phyloP scores from a whole-genome alignment of 1,140 invertebrate genomes.

The Drosophila eugracilis region DNA sequence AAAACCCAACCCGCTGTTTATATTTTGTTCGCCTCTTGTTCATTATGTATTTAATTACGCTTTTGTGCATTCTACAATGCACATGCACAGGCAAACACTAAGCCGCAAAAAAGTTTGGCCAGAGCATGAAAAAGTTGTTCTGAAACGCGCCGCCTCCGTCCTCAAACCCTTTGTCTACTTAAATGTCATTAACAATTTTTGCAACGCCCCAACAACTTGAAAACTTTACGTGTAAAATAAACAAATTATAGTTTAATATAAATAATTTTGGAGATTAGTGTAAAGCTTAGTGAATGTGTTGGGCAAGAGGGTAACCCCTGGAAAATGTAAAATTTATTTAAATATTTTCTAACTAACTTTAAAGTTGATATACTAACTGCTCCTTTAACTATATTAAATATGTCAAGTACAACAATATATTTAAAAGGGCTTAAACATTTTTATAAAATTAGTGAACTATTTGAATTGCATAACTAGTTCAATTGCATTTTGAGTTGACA shows the following conservation, averaged over 20 bases:
- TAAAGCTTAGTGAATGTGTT: too few species aligned
- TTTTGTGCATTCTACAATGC: conserved; percentile 72
- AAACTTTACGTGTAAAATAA: conserved; percentile 71
- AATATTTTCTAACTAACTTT: neutral
- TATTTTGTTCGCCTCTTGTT: conserved; percentile 67
- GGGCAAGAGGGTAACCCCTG: too few species aligned
- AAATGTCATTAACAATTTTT: conserved; percentile 80
- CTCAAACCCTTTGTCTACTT: conserved; percentile 9
- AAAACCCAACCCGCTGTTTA: conserved; percentile 31
- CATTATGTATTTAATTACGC: conserved; percentile 82
- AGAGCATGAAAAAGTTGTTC: conserved; percentile 57
- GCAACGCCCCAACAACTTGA: conserved; percentile 64
- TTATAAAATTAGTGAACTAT: neutral
- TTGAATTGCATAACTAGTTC: neutral
- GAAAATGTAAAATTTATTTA: neutral
- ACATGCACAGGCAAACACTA: conserved; percentile 30
- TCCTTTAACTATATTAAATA: too few species aligned
- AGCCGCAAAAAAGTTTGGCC: conserved; percentile 67
- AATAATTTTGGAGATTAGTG: conserved; percentile 64
- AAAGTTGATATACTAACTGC: too few species aligned
- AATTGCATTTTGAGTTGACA: neutral
- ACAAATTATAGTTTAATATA: conserved; percentile 77
- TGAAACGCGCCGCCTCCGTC: conserved; percentile 4
- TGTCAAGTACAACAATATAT: neutral
- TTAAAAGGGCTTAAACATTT: neutral